Percentiles rank a stretch among this genome's conserved stretches.
These are phyloP conservation scores for Lutraria rhynchaena DNA, from an alignment of 1,140 invertebrate genomes.

Conservation along the genomic window DNA sequence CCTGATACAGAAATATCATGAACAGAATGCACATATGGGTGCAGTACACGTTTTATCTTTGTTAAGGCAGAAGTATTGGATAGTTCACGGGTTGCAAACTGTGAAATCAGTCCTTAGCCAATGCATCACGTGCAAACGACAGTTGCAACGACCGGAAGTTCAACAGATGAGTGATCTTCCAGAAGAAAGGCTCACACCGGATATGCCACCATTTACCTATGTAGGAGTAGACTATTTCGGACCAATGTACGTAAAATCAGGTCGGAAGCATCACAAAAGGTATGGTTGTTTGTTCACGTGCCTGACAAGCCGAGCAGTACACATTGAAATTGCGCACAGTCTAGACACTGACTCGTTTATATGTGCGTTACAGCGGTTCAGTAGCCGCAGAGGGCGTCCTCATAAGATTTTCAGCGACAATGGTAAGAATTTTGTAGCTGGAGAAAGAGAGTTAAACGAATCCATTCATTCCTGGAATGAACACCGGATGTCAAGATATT, in stretches of 20 bases:
- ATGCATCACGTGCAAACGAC: conserved; percentile 4
- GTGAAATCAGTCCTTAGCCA: background rate
- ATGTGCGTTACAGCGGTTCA: background rate
- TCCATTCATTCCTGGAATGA: background rate
- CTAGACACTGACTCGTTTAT: conserved; percentile 16
- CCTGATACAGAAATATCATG: background rate
- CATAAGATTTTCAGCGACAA: conserved; percentile 35
- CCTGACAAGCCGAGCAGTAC: conserved; percentile 45
- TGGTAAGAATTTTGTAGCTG: conserved; percentile 59
- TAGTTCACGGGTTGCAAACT: background rate
- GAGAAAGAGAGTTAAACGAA: conserved; percentile 31
- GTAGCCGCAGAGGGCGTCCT: background rate
- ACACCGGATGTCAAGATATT: background rate
- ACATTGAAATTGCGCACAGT: conserved; percentile 47
- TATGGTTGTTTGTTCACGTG: conserved; percentile 62
- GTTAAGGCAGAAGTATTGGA: conserved; percentile 4
- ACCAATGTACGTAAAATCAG: conserved; percentile 55
- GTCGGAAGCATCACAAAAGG: conserved; percentile 6
- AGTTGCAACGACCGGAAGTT: background rate
- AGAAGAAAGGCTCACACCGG: conserved; percentile 2
- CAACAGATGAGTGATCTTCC: conserved; percentile 15
- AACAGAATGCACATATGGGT: background rate
- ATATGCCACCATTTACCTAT: conserved; percentile 17
- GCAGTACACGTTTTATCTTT: background rate
- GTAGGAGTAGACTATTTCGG: conserved; percentile 71